Conservation (phyloP, 2,797 vertebrate species). For the Nothura maculosa region DNA sequence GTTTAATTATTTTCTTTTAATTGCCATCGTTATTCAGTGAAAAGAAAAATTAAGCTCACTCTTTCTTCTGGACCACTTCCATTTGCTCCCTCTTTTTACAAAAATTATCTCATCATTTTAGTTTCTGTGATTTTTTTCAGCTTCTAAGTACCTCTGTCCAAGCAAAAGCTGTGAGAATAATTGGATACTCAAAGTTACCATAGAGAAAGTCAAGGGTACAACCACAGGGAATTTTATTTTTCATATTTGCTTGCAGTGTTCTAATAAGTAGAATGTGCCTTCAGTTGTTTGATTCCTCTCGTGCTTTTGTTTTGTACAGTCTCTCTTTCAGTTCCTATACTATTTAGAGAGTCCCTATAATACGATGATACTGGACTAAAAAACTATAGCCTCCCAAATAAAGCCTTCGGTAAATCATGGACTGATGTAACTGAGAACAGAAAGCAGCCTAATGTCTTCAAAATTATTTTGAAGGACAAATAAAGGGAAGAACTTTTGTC, state of each 20-base stretch:
- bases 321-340: background rate
- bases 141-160: background rate
- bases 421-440: background rate
- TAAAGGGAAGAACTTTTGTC: background rate
- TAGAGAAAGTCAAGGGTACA: background rate
- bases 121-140: background rate
- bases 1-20: constrained; percentile 35
- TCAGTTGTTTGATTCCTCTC: background rate
- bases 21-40: constrained; percentile 3
- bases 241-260: background rate
- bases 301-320: background rate
- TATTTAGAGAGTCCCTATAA: background rate
- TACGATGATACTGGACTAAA: background rate
- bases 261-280: background rate
- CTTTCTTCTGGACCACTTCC: background rate
- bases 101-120: background rate
- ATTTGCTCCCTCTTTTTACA: background rate
- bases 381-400: background rate
- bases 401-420: background rate
- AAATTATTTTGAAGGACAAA: background rate
- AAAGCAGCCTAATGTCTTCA: background rate
- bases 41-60: background rate
- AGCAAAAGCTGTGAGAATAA: background rate
- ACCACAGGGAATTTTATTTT: background rate
- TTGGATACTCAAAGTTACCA: background rate